Conservation (phyloP, 2,888 invertebrate genomes). For the Digitonthophagus gazella region DNA sequence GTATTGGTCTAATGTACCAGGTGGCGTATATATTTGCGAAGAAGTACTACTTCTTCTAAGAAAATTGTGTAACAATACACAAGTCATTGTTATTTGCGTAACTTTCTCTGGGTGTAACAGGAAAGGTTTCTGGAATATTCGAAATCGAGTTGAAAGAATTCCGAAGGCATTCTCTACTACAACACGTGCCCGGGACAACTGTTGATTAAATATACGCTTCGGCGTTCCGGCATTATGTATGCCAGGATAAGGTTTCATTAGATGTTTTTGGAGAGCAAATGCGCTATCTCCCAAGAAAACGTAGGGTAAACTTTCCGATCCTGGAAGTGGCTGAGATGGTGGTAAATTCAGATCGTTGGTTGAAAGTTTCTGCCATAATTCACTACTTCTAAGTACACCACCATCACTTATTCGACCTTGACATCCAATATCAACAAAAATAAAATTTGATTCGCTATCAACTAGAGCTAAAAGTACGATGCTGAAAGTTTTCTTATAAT, state of each 20-base stretch:
- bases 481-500: too few relatives aligned
- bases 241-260: conserved; percentile 1
- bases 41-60: background rate
- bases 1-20: background rate
- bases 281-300: too few relatives aligned
- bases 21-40: background rate
- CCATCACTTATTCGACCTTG: too few relatives aligned
- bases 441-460: too few relatives aligned
- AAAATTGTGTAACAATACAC: background rate
- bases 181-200: background rate
- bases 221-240: background rate
- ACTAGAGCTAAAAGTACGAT: too few relatives aligned
- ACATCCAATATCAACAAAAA: too few relatives aligned
- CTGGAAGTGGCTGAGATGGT: too few relatives aligned
- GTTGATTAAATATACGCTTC: background rate
- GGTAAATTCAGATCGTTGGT: too few relatives aligned
- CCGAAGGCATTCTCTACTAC: background rate
- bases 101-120: background rate
- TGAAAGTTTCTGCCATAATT: too few relatives aligned
- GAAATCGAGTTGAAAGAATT: background rate
- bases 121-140: background rate
- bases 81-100: conserved; percentile 2
- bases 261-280: background rate
- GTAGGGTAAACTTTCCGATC: too few relatives aligned
- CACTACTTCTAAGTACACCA: too few relatives aligned